Base-by-base conservation (phyloP, 2,888 invertebrate genomes). In the Phymatocera aterrima region DNA sequence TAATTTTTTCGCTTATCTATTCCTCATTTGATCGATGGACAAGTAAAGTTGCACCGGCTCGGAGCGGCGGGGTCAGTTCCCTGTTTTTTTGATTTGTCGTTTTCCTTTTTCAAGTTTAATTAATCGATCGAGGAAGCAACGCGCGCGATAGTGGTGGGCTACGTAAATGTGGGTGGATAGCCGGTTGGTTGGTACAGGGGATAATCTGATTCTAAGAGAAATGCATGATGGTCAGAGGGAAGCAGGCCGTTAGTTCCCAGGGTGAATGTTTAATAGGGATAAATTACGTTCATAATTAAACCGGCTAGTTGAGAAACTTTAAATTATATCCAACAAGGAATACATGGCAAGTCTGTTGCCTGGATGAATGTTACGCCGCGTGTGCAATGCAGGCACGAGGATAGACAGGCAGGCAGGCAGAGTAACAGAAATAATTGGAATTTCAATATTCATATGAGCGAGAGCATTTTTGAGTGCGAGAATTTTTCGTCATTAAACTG, bases 391-490 rank as follows among this genome's bases (percentile, higher is more conserved):
- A n/a, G n/a, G n/a, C 10, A 10, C 8, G 1, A 6, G 18, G 54
- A 48, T 51, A 21, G 34, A 5, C n/a, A 15, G 1, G 80, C 65
- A 78, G 75, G 81, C 80, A 83, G 78, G 81, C 77, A 83, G 80
- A 79, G 80, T n/a, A 78, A 77, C 78, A 79, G 79, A 84, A 87
- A 87, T 89, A 89, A 89, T 88, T 87, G 88, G 87, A 87, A 86
- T 88, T 88, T 88, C 87, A 89, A 88, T 89, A 89, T 89, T 89
- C 86, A 89, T 88, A 65, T 15, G 31, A 31, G 34, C 6, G 43
- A 51, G 72, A 18, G n/a, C 51, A n/a, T n/a, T n/a, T n/a, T 18
- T 15, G n/a, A 34, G 51, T 15, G 28, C n/a, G n/a, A n/a, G 43
- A 68, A 43, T 48, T 51, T 3, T 34, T 34, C 8, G 48, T 72